phyloP scores from a whole-genome alignment of 2,888 invertebrate genomes.

The Globia sparganii region DNA sequence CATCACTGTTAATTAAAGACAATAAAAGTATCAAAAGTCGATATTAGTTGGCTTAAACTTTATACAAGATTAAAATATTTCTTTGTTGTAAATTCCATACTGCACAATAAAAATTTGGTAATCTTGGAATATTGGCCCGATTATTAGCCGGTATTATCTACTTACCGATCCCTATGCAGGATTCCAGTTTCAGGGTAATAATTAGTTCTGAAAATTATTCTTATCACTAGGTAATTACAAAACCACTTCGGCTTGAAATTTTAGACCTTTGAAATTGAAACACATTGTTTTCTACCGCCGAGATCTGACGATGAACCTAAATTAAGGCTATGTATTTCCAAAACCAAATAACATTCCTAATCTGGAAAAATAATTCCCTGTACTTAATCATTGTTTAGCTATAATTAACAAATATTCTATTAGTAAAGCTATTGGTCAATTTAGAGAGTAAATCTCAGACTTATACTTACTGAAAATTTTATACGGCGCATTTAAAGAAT shows the following conservation, averaged over 20 bases:
- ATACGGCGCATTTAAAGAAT: background rate
- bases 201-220: slow-evolving; percentile 5
- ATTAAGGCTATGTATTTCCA: background rate
- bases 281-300: slow-evolving; percentile 1
- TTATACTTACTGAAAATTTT: background rate
- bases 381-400: slow-evolving; percentile 9
- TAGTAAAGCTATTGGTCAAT: background rate
- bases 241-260: background rate
- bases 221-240: background rate
- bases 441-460: background rate
- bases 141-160: background rate
- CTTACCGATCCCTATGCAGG: background rate
- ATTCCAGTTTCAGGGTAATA: background rate
- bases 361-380: background rate
- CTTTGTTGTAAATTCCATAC: slow-evolving; percentile 15
- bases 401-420: background rate
- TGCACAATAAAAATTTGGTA: background rate
- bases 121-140: background rate
- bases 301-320: background rate
- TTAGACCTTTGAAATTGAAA: background rate
- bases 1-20: background rate
- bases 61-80: slow-evolving; percentile 1
- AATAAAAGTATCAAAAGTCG: slow-evolving; percentile 53
- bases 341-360: background rate
- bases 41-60: slow-evolving; percentile 12